Evolutionary conservation across 1,140 invertebrate genomes (phyloP).

Genomic region (Eueides isabella): DNA sequence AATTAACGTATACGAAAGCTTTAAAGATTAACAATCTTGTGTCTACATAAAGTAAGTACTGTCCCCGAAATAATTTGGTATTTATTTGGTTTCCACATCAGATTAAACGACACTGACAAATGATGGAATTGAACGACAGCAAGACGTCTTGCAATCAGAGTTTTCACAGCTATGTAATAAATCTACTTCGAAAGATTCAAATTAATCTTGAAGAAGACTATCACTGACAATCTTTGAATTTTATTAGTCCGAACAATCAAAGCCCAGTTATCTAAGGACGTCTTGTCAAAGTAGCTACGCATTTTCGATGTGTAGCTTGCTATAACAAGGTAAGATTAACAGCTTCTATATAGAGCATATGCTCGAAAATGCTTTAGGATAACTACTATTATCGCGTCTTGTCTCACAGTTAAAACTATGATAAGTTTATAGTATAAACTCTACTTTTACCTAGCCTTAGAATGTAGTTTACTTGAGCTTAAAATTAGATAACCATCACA

Average conservation of each 20-base stretch:
- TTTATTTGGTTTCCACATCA: slow-evolving; percentile 12
- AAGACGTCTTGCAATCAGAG: slow-evolving; percentile 31
- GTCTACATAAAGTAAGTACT: background rate
- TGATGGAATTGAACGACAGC: slow-evolving; percentile 28
- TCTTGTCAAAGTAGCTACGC: no score
- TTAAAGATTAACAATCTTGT: background rate
- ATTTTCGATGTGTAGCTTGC: no score
- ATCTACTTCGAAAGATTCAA: slow-evolving; percentile 39
- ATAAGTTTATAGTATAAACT: background rate
- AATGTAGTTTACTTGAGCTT: no score
- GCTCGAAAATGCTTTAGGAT: background rate
- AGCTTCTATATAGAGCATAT: background rate
- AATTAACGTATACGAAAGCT: background rate
- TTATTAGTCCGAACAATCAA: slow-evolving; percentile 28
- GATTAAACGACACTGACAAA: slow-evolving; percentile 37
- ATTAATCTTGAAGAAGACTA: slow-evolving; percentile 37
- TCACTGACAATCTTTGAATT: slow-evolving; percentile 26
- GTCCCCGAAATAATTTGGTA: background rate
- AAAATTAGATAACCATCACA: no score
- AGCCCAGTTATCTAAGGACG: slow-evolving; percentile 7
- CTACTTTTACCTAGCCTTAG: background rate
- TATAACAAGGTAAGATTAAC: background rate
- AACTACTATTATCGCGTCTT: background rate
- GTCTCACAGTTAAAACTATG: background rate
- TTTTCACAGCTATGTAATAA: slow-evolving; percentile 37